Conservation (phyloP, 2,113 vertebrate genomes). For the Myrmophylax atrothorax region DNA sequence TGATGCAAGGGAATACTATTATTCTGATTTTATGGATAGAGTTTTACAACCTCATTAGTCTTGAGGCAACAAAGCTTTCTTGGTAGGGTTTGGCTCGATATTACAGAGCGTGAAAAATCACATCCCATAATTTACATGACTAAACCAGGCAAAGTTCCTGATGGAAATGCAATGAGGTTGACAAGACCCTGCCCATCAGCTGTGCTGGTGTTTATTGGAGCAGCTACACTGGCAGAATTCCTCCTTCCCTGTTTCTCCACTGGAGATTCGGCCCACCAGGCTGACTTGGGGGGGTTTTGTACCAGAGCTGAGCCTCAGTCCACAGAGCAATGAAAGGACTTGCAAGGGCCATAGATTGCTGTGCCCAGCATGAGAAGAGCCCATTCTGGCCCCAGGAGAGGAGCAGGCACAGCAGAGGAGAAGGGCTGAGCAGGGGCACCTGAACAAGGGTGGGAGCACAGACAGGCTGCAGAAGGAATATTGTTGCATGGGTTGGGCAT, state of each 20-base stretch:
- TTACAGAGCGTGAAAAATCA: conserved; percentile 60
- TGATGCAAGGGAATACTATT: conserved; percentile 17
- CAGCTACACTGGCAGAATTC: not conserved
- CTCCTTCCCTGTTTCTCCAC: not conserved
- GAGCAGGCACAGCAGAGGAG: not conserved
- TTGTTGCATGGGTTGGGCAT: fast-evolving
- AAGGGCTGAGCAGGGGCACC: not conserved
- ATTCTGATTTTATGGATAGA: conserved; percentile 68
- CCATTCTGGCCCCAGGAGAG: fast-evolving
- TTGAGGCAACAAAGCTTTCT: conserved; percentile 62
- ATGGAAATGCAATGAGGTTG: conserved; percentile 24
- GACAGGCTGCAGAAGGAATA: not conserved
- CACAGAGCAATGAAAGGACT: not conserved
- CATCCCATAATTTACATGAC: conserved; percentile 32
- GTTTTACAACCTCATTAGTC: conserved; percentile 71
- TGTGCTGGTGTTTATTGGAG: not conserved
- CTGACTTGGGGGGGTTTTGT: fast-evolving
- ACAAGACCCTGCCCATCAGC: not conserved
- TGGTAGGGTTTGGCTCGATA: conserved; percentile 49
- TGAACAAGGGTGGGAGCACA: not conserved
- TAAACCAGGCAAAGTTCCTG: conserved; percentile 13
- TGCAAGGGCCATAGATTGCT: not conserved
- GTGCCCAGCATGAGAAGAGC: not conserved
- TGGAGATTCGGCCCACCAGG: not conserved
- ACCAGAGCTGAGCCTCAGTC: not conserved